Conservation (phyloP, 2,797 vertebrate genomes). For the Triplophysa bombifrons region DNA sequence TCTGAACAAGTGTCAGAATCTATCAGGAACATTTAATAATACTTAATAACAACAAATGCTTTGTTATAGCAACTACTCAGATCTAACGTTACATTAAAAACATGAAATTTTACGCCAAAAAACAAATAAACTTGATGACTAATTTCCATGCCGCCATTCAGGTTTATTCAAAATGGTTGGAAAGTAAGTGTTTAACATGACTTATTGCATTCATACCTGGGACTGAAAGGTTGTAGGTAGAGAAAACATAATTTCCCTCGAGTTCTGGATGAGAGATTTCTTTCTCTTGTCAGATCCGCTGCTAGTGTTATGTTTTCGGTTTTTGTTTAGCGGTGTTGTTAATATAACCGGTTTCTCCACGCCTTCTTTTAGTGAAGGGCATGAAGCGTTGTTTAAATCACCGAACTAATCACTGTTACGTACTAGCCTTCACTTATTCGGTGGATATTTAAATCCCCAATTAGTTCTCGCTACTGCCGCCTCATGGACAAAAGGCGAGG, state of each 20-base stretch:
- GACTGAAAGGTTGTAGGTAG: slow-evolving; percentile 37
- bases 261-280: not conserved
- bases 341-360: slow-evolving; percentile 11
- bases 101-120: not conserved
- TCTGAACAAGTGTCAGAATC: not conserved
- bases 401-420: not conserved
- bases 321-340: not conserved
- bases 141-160: not conserved
- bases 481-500: not conserved
- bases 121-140: not conserved
- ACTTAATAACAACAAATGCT: not conserved
- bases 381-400: slow-evolving; percentile 29
- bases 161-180: not conserved
- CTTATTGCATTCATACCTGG: slow-evolving; percentile 19
- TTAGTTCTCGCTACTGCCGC: not conserved
- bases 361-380: not conserved
- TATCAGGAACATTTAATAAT: not conserved
- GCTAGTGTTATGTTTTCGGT: not conserved
- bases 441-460: not conserved
- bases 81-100: not conserved
- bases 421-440: slow-evolving; percentile 4
- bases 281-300: slow-evolving; percentile 11
- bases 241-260: slow-evolving; percentile 38
- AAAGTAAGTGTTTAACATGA: not conserved
- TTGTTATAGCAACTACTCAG: not conserved